Percentiles rank a stretch among this genome's conserved stretches.
phyloP scores from a whole-genome alignment of 1,140 invertebrate species.

The Oedothorax gibbosus region DNA sequence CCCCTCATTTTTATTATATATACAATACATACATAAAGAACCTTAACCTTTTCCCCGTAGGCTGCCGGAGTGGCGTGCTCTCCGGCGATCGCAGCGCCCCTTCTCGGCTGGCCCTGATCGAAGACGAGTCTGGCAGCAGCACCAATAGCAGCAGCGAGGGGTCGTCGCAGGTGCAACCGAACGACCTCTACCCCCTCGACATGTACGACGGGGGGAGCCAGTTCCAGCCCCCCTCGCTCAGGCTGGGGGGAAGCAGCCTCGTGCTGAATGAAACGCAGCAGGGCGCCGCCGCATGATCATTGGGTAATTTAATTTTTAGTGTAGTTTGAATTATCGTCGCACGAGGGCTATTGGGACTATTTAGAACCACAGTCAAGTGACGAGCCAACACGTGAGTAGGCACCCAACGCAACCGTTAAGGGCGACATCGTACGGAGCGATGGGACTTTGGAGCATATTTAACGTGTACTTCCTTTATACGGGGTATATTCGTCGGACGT shows the following conservation, averaged over 20 bases:
- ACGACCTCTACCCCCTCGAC: constrained; percentile 63
- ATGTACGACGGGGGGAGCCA: constrained; percentile 62
- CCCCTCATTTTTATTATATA: no score
- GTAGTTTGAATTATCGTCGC: no score
- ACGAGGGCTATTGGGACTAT: no score
- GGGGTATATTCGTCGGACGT: no score
- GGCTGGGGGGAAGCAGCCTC: constrained; percentile 27
- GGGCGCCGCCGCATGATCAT: neutral
- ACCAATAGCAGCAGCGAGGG: constrained; percentile 38
- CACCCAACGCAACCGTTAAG: no score
- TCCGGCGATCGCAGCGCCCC: neutral
- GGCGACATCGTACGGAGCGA: no score
- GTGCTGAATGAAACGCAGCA: constrained; percentile 16
- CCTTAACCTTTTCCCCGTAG: neutral
- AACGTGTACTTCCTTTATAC: no score
- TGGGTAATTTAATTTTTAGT: no score
- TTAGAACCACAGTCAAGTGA: no score
- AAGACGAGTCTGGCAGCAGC: constrained; percentile 35
- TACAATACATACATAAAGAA: neutral
- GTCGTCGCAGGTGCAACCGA: constrained; percentile 61
- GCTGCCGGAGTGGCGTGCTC: neutral
- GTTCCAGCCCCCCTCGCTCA: constrained; percentile 48
- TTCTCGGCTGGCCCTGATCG: constrained; percentile 44
- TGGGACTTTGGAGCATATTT: no score
- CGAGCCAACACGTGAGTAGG: no score